Percentiles rank a stretch among this genome's conserved stretches.
phyloP scores from a whole-genome alignment of 2,797 vertebrate genomes.

The Tragelaphus eurycerus region DNA sequence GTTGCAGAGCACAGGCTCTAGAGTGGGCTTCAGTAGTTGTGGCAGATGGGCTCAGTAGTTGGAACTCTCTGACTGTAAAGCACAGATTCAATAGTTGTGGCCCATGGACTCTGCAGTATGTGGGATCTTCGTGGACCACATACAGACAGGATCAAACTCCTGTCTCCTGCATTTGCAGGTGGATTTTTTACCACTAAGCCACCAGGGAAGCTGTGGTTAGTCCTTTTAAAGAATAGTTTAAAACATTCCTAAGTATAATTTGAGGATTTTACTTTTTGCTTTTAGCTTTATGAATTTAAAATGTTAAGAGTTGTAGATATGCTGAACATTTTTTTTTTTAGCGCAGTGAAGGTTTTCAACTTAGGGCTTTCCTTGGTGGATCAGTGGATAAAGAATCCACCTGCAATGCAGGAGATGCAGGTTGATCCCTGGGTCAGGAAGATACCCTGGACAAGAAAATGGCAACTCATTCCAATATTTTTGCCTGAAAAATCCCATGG shows the following conservation, averaged over 20 bases:
- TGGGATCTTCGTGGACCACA: not conserved
- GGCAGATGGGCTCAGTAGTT: not conserved
- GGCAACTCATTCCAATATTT: not conserved
- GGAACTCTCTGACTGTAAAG: not conserved
- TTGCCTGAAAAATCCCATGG: not conserved
- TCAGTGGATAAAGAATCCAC: not conserved
- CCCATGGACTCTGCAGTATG: not conserved
- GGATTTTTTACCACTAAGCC: not conserved
- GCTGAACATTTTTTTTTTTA: not conserved
- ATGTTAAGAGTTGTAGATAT: not conserved
- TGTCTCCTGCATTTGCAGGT: not conserved
- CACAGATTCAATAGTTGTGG: not conserved
- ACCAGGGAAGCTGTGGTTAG: not conserved
- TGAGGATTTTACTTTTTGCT: not conserved
- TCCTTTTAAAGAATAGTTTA: not conserved
- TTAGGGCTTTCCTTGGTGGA: not conserved
- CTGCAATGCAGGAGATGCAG: not conserved
- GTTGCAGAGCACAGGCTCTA: not conserved
- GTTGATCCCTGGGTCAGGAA: not conserved
- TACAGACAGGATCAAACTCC: not conserved
- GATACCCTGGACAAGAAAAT: not conserved
- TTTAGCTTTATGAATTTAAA: constrained; percentile 6
- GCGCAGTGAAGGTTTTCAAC: not conserved
- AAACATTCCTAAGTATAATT: constrained; percentile 45
- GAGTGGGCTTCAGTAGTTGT: not conserved